These are phyloP conservation scores for Morelia viridis DNA, from an alignment of 2,797 vertebrate genomes.

Conservation along the genomic window DNA sequence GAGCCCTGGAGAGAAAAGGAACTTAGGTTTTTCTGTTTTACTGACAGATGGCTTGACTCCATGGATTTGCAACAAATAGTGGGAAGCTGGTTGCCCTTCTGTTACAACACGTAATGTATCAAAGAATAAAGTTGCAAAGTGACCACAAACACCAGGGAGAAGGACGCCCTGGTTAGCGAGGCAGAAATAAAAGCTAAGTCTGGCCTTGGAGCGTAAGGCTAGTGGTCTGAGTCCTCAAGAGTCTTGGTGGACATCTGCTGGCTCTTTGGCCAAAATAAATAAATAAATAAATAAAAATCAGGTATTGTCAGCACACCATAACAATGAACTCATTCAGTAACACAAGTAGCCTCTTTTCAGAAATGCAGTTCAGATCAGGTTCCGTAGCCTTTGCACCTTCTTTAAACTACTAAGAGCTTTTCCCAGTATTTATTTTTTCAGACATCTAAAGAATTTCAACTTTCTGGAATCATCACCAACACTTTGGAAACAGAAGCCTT, in stretches of 20 bases:
- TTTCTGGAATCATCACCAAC: slow-evolving; percentile 35
- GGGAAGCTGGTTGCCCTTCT: slow-evolving; percentile 76
- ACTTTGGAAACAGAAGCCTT: background rate
- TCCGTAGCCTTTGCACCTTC: background rate
- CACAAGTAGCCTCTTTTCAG: slow-evolving; percentile 14
- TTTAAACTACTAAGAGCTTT: slow-evolving; percentile 8
- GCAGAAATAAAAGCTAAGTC: slow-evolving; percentile 69
- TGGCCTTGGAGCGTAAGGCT: slow-evolving; percentile 14
- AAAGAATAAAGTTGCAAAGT: slow-evolving; percentile 63
- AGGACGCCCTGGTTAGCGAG: slow-evolving; percentile 66
- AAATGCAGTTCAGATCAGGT: slow-evolving; percentile 4
- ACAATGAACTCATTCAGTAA: slow-evolving; percentile 21
- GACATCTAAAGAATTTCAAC: background rate
- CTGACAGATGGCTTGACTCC: slow-evolving; percentile 88
- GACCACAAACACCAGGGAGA: slow-evolving; percentile 69
- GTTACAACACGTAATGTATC: slow-evolving; percentile 74
- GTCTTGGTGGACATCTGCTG: slow-evolving; percentile 27
- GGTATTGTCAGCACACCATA: slow-evolving; percentile 30
- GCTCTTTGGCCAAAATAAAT: slow-evolving; percentile 21
- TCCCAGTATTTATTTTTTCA: background rate
- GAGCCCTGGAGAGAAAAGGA: slow-evolving; percentile 84
- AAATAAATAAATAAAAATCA: slow-evolving; percentile 34
- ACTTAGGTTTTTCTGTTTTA: slow-evolving; percentile 88
- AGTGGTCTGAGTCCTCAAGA: background rate
- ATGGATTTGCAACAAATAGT: slow-evolving; percentile 80